Evolutionary conservation across 1,140 invertebrate species (phyloP), one percentile per base, ranked within the genome.

Genomic region (Magallana angulata): DNA sequence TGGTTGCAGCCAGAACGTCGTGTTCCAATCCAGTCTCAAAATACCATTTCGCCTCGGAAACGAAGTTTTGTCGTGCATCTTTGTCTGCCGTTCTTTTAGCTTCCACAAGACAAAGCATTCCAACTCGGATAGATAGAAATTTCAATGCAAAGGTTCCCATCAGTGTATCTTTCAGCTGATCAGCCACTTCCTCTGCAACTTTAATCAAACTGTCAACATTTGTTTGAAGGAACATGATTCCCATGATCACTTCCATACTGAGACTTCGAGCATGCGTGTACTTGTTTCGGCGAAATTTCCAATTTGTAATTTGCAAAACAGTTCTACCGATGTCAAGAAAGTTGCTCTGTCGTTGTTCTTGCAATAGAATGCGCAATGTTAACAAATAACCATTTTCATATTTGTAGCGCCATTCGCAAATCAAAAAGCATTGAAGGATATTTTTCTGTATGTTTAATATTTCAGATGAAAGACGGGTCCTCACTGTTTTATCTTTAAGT

Each of bases 61-160:
- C 18, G 30, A 82, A 58, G 24, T 82, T 87, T 7, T 24, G 68
- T 76, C 68, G 18, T 30, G 36, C 36, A 12, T 76, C 24, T 36
- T 30, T 7, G 18, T 76, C 85, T 7, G 36, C 16, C 2, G 30
- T 57, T 8, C 16, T 68, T 36, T 57, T 24, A 86, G 76, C 18
- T 14, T 68, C 48, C 8, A 76, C 68, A 80, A 81, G 85, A 16
- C 58, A 86, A n/a, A 86, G 85, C 56, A 76, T 56, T 30, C 85
- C 85, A 83, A 59, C 82, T 0, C 59, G 57, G 24, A 83, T 36
- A 18, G 82, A 59, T 12, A 83, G 16, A 57, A 30, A 83, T 48
- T 60, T 83, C 24, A 86, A 86, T n/a, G 36, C 57, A 81, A 30
- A 56, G 18, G 8, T 80, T 18, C 57, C 57, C 57, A 30, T 59